Evolutionary conservation across 2,113 vertebrate genomes (phyloP).

Genomic region (Zosterops japonicus): DNA sequence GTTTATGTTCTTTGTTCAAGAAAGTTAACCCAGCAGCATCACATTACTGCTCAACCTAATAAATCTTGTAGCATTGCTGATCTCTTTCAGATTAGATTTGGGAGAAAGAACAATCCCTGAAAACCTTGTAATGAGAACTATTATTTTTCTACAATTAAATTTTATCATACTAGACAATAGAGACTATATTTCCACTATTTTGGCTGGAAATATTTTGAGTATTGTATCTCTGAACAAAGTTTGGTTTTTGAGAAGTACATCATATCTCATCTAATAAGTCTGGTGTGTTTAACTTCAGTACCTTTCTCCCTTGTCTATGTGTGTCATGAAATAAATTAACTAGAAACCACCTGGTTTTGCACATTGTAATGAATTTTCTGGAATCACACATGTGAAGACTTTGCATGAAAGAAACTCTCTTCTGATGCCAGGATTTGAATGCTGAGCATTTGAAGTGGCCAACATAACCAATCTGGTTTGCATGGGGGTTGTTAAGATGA

Average conservation of each 20-base stretch:
- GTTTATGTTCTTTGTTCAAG: not conserved
- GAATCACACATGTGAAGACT: not conserved
- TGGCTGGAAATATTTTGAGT: not conserved
- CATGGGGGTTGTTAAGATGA: accelerated
- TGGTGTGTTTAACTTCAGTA: not conserved
- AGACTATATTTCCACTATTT: not conserved
- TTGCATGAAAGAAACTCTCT: not conserved
- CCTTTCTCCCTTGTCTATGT: not conserved
- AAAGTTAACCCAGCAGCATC: not conserved
- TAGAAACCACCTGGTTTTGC: not conserved
- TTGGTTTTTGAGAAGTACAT: not conserved
- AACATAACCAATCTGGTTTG: not conserved
- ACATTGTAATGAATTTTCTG: not conserved
- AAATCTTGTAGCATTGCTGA: not conserved
- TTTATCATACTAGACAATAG: not conserved
- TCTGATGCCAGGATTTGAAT: not conserved
- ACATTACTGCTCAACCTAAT: not conserved
- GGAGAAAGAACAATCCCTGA: not conserved
- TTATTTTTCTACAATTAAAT: conserved; percentile 9
- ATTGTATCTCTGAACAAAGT: not conserved
- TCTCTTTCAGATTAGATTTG: conserved; percentile 36
- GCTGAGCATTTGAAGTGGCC: not conserved
- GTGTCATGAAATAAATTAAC: not conserved
- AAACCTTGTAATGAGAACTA: not conserved
- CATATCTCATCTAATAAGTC: not conserved